Base-by-base conservation (phyloP, 2,797 vertebrate species). In the Microctenopoma lineatum region DNA sequence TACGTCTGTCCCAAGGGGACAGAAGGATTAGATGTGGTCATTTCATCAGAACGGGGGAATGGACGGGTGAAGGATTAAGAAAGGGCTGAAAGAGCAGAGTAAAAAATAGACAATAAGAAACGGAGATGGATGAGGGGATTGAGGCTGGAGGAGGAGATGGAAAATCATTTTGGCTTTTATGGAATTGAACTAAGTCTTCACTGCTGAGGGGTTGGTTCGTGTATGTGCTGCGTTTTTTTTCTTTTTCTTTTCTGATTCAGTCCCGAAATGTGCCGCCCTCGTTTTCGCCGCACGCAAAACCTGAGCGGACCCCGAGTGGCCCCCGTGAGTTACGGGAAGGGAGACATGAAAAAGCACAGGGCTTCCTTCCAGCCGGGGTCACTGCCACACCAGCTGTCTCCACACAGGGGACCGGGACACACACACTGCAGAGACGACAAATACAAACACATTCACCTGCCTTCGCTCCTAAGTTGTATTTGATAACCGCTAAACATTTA, bases 1-100 rank as follows among this genome's bases (percentile, higher is more conserved):
- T 88, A 89, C 78, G 79, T 79, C 81, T 80, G 80, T 89, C 90
- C 90, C 89, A 81, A 80, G 84, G 60, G 88, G 63, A 85, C 36
- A 69, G 15, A 2, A 47, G 90, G 90, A 91, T 91, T 90, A 92
- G 88, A 89, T 87, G 84, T 91, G 89, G 90, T 90, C 88, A 89
- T 90, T 92, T 92, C 88, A 91, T 92, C 87, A 89, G 77, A 84
- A 63, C 16, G 69, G 69, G 50, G 63, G 61, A 59, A 78, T 1
- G 61, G 60, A 62, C 1, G 66, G 57, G 46, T 14, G 60, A 69
- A 72, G 87, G 90, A 90, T 91, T 90, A 90, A 69, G 84, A 83
- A 75, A 84, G 55, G 84, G 76, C 75, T 83, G 80, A 74, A 81
- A 79, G 80, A 83, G 70, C 70, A 78, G 66, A 75, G 80, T 67